Conservation (phyloP, 2,113 vertebrate species). For the Notothenia rossii region DNA sequence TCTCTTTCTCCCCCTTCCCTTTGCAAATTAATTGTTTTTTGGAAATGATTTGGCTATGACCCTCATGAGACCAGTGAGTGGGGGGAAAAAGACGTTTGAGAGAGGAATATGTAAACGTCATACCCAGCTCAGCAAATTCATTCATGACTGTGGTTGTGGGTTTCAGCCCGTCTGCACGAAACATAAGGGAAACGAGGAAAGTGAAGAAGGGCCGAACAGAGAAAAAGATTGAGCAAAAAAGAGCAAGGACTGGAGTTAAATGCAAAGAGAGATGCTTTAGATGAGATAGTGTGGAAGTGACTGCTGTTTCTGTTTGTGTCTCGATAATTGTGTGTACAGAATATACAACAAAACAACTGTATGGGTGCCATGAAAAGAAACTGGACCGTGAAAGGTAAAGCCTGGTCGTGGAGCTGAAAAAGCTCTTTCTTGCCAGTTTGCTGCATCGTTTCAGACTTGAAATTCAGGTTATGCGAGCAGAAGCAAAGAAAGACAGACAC, state of each 20-base stretch:
- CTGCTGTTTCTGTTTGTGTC: background rate
- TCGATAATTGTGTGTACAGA: no score
- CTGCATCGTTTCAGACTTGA: conserved; percentile 49
- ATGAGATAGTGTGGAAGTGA: conserved; percentile 29
- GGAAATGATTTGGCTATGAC: conserved; percentile 41
- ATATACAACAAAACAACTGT: background rate
- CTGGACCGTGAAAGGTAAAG: conserved; percentile 31
- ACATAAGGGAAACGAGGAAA: conserved; percentile 37
- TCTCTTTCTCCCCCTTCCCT: conserved; percentile 1
- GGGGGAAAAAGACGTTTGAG: background rate
- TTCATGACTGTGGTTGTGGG: conserved; percentile 74
- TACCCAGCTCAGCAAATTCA: conserved; percentile 73
- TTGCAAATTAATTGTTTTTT: conserved; percentile 26
- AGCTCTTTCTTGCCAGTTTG: conserved; percentile 34
- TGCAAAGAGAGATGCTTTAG: conserved; percentile 28
- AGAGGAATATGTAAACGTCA: conserved; percentile 63
- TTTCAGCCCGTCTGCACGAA: conserved; percentile 45
- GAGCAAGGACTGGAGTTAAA: conserved; percentile 12
- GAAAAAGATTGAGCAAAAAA: conserved; percentile 28
- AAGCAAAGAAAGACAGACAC: conserved; percentile 40
- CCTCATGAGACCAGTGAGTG: conserved; percentile 4
- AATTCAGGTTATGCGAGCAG: conserved; percentile 36
- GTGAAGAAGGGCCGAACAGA: conserved; percentile 38
- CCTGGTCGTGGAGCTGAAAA: conserved; percentile 19
- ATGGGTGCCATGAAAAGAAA: conserved; percentile 10